Conservation (phyloP, 2,888 invertebrate species). For the Agriopis marginaria region DNA sequence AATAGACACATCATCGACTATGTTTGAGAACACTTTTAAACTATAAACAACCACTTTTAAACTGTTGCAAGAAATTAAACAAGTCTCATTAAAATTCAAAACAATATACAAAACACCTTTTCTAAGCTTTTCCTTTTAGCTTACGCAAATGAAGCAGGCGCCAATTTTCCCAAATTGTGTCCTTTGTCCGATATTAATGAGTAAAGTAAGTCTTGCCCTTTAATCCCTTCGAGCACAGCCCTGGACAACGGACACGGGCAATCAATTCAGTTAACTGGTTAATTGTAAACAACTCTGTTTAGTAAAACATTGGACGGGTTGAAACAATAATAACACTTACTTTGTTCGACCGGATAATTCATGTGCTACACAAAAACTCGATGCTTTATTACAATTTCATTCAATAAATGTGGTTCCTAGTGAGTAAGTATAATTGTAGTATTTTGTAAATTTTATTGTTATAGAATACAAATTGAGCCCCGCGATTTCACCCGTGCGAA, state of each 20-base stretch:
- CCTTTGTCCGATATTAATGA: constrained; percentile 29
- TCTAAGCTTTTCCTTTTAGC: constrained; percentile 20
- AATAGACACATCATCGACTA: too few relatives aligned
- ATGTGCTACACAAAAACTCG: not conserved
- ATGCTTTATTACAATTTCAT: not conserved
- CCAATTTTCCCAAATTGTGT: constrained; percentile 15
- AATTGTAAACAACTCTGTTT: constrained; percentile 70
- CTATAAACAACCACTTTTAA: constrained; percentile 5
- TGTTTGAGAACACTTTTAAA: not conserved
- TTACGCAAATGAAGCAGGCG: constrained; percentile 21
- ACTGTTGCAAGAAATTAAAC: not conserved
- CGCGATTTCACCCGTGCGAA: too few relatives aligned
- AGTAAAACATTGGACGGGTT: constrained; percentile 62
- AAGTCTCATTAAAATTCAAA: constrained; percentile 34
- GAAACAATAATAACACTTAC: constrained; percentile 45
- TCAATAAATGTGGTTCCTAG: not conserved
- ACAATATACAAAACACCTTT: constrained; percentile 19
- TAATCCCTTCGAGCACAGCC: constrained; percentile 30
- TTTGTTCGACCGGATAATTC: not conserved
- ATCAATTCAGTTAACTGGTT: constrained; percentile 81
- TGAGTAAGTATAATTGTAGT: too few relatives aligned
- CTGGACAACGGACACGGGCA: constrained; percentile 65
- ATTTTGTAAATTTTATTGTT: too few relatives aligned
- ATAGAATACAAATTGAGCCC: too few relatives aligned
- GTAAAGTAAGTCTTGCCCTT: constrained; percentile 29